A percentile compares a stretch with the other conserved stretches of the same genome.
These are phyloP conservation scores for Lindbergichthys nudifrons DNA, from an alignment of 2,797 vertebrate genomes.

Conservation along the genomic window DNA sequence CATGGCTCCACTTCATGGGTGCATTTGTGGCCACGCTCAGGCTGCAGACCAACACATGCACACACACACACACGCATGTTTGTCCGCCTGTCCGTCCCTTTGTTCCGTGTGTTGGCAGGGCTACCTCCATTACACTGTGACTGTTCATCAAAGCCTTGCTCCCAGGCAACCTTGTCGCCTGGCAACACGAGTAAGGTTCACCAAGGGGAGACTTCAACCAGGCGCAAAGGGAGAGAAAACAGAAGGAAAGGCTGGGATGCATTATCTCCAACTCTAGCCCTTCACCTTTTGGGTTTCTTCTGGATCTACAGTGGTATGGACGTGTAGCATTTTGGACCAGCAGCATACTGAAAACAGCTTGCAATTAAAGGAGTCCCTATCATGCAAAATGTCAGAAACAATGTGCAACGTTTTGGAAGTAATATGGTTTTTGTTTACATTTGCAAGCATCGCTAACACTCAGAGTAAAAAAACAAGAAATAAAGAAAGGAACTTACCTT, in stretches of 20 bases:
- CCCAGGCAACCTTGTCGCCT: slow-evolving; percentile 84
- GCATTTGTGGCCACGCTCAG: slow-evolving; percentile 13
- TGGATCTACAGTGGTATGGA: neutral
- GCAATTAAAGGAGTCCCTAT: neutral
- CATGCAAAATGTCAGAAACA: too few relatives aligned
- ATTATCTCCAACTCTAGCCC: slow-evolving; percentile 27
- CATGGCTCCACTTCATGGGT: neutral
- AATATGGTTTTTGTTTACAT: too few relatives aligned
- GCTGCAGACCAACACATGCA: neutral
- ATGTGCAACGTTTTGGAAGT: too few relatives aligned
- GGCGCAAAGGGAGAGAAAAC: slow-evolving; percentile 54
- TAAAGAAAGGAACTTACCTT: too few relatives aligned
- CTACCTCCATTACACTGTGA: slow-evolving; percentile 68
- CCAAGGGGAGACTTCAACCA: slow-evolving; percentile 65
- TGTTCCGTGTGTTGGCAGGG: slow-evolving; percentile 49
- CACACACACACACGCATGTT: slow-evolving; percentile 42
- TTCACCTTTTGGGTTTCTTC: slow-evolving; percentile 10
- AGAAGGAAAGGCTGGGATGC: slow-evolving; percentile 48
- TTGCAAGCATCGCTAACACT: too few relatives aligned
- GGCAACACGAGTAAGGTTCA: slow-evolving; percentile 80
- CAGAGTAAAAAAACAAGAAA: too few relatives aligned
- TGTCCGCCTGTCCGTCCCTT: slow-evolving; percentile 49
- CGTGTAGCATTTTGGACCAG: neutral
- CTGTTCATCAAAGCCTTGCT: slow-evolving; percentile 82
- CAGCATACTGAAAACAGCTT: slow-evolving; percentile 7